Percentiles rank a stretch among this genome's conserved stretches.
These are phyloP conservation scores for Germaria angustata DNA, from an alignment of 2,888 invertebrate genomes.

Conservation along the genomic window DNA sequence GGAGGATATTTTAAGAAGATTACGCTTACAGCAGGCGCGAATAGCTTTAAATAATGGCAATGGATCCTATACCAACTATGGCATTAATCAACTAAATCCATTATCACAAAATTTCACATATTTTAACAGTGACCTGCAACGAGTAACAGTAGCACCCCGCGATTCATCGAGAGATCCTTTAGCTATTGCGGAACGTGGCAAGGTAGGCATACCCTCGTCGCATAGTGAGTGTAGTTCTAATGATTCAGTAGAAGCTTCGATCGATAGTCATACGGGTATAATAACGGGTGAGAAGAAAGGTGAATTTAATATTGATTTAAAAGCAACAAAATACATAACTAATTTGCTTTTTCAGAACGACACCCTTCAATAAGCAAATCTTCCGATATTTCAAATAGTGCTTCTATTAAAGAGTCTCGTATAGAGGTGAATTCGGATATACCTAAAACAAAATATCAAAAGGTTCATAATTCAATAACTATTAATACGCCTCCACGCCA, in stretches of 20 bases:
- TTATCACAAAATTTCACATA: slow-evolving; percentile 76
- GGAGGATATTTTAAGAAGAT: slow-evolving; percentile 84
- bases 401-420: slow-evolving; percentile 83
- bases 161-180: slow-evolving; percentile 78
- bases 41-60: slow-evolving; percentile 75
- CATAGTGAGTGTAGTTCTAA: slow-evolving; percentile 80
- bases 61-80: slow-evolving; percentile 76
- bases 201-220: slow-evolving; percentile 79
- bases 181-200: slow-evolving; percentile 79
- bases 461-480: slow-evolving; percentile 69
- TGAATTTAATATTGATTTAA: slow-evolving; percentile 55
- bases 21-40: slow-evolving; percentile 81
- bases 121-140: slow-evolving; percentile 78
- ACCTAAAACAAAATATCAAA: slow-evolving; percentile 72
- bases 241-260: slow-evolving; percentile 79
- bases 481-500: slow-evolving; percentile 70
- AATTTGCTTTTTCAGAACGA: slow-evolving; percentile 68
- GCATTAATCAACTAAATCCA: slow-evolving; percentile 77
- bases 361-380: slow-evolving; percentile 66
- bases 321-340: not conserved
- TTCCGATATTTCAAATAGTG: slow-evolving; percentile 70
- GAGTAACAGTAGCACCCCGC: slow-evolving; percentile 77
- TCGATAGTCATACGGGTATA: slow-evolving; percentile 79
- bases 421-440: slow-evolving; percentile 82
- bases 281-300: slow-evolving; percentile 78